Base-by-base conservation (phyloP, 2,888 invertebrate genomes). In the Drosophila kuntzei region DNA sequence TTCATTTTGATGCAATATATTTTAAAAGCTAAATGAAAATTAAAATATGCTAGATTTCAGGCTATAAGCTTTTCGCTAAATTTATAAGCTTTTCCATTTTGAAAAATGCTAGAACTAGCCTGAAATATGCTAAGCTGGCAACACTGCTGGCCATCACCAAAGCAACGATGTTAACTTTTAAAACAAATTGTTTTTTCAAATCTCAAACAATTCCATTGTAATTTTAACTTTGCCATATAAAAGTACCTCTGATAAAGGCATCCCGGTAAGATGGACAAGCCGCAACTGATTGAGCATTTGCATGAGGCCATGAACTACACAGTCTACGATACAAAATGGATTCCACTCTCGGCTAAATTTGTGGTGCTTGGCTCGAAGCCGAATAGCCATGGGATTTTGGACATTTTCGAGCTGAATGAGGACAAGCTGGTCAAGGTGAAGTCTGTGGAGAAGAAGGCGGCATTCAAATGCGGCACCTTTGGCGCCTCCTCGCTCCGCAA, bases 401-500 rank as follows among this genome's bases (percentile, higher is more conserved):
- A 98, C 92, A 94, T 97, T 14, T 97, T 95, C 90, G 96, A 96
- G 90, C 93, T 98, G 20, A 94, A 95, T 25, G 94, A 95, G 51
- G 96, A 96, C 2, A 95, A 97, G 89, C 91, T 96, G 22, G 94
- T 95, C 61, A 94, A 95, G 71, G 90, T 96, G 2, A 95, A 95
- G 81, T 95, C 96, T 79, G 94, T 96, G 73, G 96, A 96, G 81
- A 96, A 96, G 87, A 94, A 96, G n/a, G 95, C 95, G 71, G 95
- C 97, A 0, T 96, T 98, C 76, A 98, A 98, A 93, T 98, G 98
- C 93, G 96, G 96, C 18, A 97, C 98, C 0, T 99, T 99, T 92
- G 98, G 97, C 44, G 98, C 98, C 0, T 96, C 97, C 11, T 96
- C 94, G 79, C 93, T 97, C 58, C 94, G 96, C 61, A 95, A 96